Conservation (phyloP, 37 sponge, comb jelly and placozoan species). For the Axinella damicornis region DNA sequence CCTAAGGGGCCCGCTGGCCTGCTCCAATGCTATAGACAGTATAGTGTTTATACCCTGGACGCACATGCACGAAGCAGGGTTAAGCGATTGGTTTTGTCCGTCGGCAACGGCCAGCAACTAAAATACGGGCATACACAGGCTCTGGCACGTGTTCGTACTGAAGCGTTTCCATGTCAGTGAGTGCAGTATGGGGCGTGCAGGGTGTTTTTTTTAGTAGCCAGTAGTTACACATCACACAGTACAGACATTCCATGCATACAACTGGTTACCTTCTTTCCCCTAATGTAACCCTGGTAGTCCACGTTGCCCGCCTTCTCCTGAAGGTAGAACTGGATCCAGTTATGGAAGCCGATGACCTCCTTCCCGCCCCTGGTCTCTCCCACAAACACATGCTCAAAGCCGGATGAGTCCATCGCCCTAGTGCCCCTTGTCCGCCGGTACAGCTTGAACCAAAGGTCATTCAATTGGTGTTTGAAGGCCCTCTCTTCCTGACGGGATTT, state of each 20-base stretch:
- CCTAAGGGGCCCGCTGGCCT: no score
- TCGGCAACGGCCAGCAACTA: no score
- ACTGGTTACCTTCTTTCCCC: constrained; percentile 63
- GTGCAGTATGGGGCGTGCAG: not conserved
- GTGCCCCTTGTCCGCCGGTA: constrained; percentile 75
- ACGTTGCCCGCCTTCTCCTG: constrained; percentile 92
- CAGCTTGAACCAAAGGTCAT: constrained; percentile 92
- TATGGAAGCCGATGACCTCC: constrained; percentile 91
- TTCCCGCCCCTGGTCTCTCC: constrained; percentile 83
- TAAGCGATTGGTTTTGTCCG: no score
- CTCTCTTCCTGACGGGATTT: constrained; percentile 48
- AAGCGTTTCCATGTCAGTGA: no score
- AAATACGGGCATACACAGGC: no score
- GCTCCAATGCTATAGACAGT: no score
- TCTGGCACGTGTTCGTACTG: no score
- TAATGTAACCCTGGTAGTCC: constrained; percentile 92
- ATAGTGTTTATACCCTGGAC: no score
- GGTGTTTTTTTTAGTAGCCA: not conserved
- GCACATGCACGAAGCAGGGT: no score
- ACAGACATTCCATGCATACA: no score
- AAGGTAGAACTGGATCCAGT: constrained; percentile 96
- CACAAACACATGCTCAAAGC: constrained; percentile 98
- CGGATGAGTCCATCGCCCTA: constrained; percentile 83
- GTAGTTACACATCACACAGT: not conserved
- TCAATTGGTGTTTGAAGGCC: constrained; percentile 84